Conservation (phyloP, 2,888 invertebrate species). For the Leucoptera coffeella region DNA sequence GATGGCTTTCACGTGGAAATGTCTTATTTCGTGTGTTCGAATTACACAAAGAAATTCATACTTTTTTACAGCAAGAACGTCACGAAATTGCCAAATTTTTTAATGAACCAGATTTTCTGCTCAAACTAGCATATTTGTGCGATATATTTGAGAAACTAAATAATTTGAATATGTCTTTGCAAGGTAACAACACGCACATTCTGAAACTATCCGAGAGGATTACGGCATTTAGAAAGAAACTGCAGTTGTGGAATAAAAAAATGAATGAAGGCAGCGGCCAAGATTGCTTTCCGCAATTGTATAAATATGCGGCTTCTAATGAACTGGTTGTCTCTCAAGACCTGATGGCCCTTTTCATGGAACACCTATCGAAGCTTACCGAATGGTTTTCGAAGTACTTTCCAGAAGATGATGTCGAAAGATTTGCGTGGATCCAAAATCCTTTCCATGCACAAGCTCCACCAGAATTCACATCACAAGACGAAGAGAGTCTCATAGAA, state of each 20-base stretch:
- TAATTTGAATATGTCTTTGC: conserved; percentile 5
- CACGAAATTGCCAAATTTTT: conserved; percentile 1
- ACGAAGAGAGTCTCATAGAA: conserved; percentile 10
- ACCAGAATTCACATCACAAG: conserved; percentile 8
- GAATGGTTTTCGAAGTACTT: conserved; percentile 6
- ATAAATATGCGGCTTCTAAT: conserved; percentile 5
- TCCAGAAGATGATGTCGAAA: conserved; percentile 7
- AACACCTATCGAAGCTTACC: conserved; percentile 5
- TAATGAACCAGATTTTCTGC: background rate
- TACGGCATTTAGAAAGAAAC: conserved; percentile 5
- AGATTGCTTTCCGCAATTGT: conserved; percentile 6
- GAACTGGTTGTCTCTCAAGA: conserved; percentile 1
- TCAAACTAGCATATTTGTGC: conserved; percentile 4
- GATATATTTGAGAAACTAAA: conserved; percentile 4
- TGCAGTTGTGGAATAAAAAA: conserved; percentile 9
- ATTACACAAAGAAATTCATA: conserved; percentile 3
- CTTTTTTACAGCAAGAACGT: background rate
- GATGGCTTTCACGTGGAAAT: conserved; percentile 2
- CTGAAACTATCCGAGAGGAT: conserved; percentile 6
- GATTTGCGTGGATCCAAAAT: conserved; percentile 7
- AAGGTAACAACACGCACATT: conserved; percentile 6
- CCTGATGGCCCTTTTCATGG: conserved; percentile 4
- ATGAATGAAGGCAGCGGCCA: conserved; percentile 2
- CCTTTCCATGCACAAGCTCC: conserved; percentile 5
- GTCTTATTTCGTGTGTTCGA: conserved; percentile 4